Evolutionary conservation across 2,113 vertebrate genomes (phyloP), one percentile per base, ranked within the genome.

Genomic region (Morone chrysops): DNA sequence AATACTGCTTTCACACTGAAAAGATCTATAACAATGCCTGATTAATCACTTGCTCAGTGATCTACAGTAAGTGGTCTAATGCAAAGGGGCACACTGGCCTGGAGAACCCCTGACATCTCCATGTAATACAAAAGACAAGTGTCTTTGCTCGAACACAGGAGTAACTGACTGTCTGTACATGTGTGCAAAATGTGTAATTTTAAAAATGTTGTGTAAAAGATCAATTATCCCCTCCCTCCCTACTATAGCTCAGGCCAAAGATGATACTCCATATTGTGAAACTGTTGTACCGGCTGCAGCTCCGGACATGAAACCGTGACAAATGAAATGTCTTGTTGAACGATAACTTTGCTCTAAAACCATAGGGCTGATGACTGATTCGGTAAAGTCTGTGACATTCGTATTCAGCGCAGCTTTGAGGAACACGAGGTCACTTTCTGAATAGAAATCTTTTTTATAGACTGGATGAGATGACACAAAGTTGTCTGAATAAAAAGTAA

Each of bases 401-500:
- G 16, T 76, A 81, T 86, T 83, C 48, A 63, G 70, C 43, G 38
- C 57, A 31, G 54, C 70, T 12, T 22, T 2, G 56, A 74, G 62
- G 5, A 65, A 53, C 57, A 50, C 5, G 5, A 84, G 73, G 78
- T 41, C 83, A 70, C 59, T 78, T 59, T 82, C 45, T 77, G 77
- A 70, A 84, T 72, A 48, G 57, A 74, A 72, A 75, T 59, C 14
- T 81, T 83, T 31, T 86, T 77, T 63, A 77, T 50, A 53, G 74
- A 75, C 70, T 79, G 31, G 0, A 70, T 56, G 38, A 80, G 25
- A 78, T 45, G 61, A 84, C 79, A 82, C 69, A 69, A 73, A 82
- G 61, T 72, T 74, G 56, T 82, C 57, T 70, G 71, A 87, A 89
- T 83, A 89, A 81, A 85, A 74, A 67, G 47, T 56, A 48, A 75